Percentiles rank a stretch among this genome's conserved stretches.
These are phyloP conservation scores for Caenorhabditis macrosperma DNA, from an alignment of 2,888 invertebrate genomes.

Conservation along the genomic window DNA sequence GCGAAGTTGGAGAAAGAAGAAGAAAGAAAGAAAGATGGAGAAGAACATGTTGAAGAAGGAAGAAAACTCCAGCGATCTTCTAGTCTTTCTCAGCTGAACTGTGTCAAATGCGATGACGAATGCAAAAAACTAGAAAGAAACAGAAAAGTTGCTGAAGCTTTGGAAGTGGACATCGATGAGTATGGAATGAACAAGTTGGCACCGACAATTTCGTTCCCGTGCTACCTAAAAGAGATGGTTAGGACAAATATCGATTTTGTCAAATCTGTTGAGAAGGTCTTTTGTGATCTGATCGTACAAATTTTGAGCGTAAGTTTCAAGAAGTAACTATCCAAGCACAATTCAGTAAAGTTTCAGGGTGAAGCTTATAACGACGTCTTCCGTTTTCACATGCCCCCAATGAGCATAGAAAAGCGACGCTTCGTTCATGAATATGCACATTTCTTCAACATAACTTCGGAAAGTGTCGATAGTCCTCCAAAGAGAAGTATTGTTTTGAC, in stretches of 20 bases:
- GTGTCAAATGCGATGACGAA: conserved; percentile 92
- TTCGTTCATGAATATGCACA: conserved; percentile 94
- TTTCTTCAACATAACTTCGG: conserved; percentile 93
- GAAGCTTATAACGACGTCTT: conserved; percentile 36
- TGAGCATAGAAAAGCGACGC: conserved; percentile 68
- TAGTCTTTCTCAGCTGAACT: conserved; percentile 52
- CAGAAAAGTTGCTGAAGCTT: conserved; percentile 89
- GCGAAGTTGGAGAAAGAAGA: conserved; percentile 31
- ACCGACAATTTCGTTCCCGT: conserved; percentile 66
- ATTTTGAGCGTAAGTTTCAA: conserved; percentile 44
- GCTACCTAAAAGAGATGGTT: conserved; percentile 62
- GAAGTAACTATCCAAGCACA: background rate
- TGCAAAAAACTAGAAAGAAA: conserved; percentile 92
- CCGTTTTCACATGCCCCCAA: conserved; percentile 58
- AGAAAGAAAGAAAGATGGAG: background rate
- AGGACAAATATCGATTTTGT: conserved; percentile 53
- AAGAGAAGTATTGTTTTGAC: conserved; percentile 88
- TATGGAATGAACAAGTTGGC: conserved; percentile 62
- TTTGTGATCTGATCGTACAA: conserved; percentile 46
- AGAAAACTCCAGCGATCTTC: conserved; percentile 37
- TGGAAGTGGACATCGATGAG: conserved; percentile 88
- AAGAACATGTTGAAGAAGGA: conserved; percentile 1
- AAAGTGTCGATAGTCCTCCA: conserved; percentile 95
- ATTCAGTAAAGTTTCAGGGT: conserved; percentile 19
- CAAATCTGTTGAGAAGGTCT: conserved; percentile 53